phyloP scores from a whole-genome alignment of 2,113 vertebrate genomes.

The Addax nasomaculatus region DNA sequence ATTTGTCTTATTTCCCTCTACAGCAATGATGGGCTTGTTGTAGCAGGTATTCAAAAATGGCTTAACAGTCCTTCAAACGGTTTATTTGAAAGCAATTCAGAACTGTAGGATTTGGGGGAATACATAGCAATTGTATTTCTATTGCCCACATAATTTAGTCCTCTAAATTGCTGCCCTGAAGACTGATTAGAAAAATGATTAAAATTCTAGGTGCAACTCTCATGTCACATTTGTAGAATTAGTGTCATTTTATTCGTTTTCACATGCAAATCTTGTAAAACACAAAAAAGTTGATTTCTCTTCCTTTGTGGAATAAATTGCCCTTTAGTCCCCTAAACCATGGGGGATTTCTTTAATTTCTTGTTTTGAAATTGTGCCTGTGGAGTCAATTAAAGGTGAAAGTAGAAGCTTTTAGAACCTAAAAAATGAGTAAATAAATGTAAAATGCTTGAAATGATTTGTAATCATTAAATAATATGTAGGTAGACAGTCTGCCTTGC shows the following conservation, averaged over 20 bases:
- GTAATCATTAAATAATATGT: slow-evolving; percentile 30
- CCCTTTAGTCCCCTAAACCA: slow-evolving; percentile 37
- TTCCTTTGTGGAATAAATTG: slow-evolving; percentile 60
- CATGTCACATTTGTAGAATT: slow-evolving; percentile 65
- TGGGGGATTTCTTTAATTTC: slow-evolving; percentile 53
- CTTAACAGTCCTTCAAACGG: not conserved
- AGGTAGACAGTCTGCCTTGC: not conserved
- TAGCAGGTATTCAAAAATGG: not conserved
- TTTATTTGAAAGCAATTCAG: slow-evolving; percentile 5
- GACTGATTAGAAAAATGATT: slow-evolving; percentile 68
- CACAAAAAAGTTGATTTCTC: slow-evolving; percentile 65
- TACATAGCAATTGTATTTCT: slow-evolving; percentile 17
- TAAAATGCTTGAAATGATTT: slow-evolving; percentile 49
- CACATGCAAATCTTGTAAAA: slow-evolving; percentile 57
- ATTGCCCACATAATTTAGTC: slow-evolving; percentile 23
- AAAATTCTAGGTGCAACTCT: slow-evolving; percentile 63
- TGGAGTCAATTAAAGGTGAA: slow-evolving; percentile 69
- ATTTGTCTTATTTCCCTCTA: not conserved
- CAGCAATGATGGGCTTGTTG: not conserved
- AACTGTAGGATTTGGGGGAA: not conserved
- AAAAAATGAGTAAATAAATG: slow-evolving; percentile 40
- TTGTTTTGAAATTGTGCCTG: slow-evolving; percentile 70
- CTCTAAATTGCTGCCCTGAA: slow-evolving; percentile 50
- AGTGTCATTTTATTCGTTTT: slow-evolving; percentile 50
- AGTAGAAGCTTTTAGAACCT: slow-evolving; percentile 47